Conservation (phyloP, 2,888 invertebrate species). For the Elmis aenea region DNA sequence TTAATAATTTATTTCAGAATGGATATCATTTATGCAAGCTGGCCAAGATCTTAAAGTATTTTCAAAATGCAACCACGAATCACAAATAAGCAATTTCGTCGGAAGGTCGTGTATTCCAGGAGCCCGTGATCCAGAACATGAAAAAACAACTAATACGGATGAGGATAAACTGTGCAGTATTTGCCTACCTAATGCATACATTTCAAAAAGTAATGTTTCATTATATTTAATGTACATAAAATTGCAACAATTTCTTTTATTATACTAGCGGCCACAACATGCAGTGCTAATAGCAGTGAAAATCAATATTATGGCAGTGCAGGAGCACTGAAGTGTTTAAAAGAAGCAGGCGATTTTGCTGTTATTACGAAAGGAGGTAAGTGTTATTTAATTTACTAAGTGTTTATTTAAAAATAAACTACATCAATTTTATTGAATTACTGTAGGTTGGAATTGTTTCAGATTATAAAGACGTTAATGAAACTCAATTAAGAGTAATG, state of each 20-base stretch:
- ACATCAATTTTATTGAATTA: neutral
- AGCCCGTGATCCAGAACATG: conserved; percentile 49
- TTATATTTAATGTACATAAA: conserved; percentile 1
- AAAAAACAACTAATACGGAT: conserved; percentile 35
- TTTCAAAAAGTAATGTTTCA: conserved; percentile 9
- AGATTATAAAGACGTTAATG: neutral
- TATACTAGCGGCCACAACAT: conserved; percentile 32
- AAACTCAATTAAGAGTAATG: conserved; percentile 49
- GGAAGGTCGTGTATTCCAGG: conserved; percentile 59
- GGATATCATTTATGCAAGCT: conserved; percentile 57
- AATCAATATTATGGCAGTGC: conserved; percentile 57
- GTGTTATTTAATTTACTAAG: neutral
- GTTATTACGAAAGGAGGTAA: conserved; percentile 46
- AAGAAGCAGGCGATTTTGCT: conserved; percentile 54
- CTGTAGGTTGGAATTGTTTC: neutral
- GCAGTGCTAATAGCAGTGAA: conserved; percentile 49
- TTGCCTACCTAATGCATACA: conserved; percentile 25
- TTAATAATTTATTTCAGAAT: conserved; percentile 45
- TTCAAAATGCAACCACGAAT: conserved; percentile 54
- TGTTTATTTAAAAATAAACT: neutral
- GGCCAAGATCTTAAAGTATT: conserved; percentile 50
- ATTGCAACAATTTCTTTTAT: conserved; percentile 4
- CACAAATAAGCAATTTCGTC: conserved; percentile 54
- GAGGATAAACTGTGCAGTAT: conserved; percentile 35
- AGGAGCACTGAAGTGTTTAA: conserved; percentile 58